Base-by-base conservation (phyloP, 2,888 invertebrate genomes). In the Drosophila testacea region DNA sequence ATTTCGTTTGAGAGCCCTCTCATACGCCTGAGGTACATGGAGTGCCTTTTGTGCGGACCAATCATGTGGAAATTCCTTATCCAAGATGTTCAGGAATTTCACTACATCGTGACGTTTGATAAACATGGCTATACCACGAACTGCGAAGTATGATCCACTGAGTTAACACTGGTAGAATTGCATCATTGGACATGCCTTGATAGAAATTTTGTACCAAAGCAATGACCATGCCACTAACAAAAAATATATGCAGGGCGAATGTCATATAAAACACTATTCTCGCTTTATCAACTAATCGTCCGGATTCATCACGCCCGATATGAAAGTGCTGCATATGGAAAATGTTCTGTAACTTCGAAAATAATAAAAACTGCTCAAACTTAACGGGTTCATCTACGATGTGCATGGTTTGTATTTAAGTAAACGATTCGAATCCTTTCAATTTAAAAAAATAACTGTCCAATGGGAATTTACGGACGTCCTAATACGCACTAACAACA, bases 351-450 rank as follows among this genome's bases (percentile, higher is more conserved):
- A 46, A 72, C 4, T 9, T 39, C 6, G 63, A 47, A 1, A 71
- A 56, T 0, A 41, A 7, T 4, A 82, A 30, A 11, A 83, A 77
- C 11, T 81, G 66, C 28, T 87, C 84, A 22, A 87, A 70, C 13
- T 28, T 22, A 11, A 72, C n/a, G 0, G 55, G 67, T 27, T 75
- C 27, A n/a, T 42, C n/a, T 0, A 13, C 6, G 7, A 2, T 11
- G 0, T 59, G 55, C 70, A 56, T 68, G 6, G 6, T 32, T 32
- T 2, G 3, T 32, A 6, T 27, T 41, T 22, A 42, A 5, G 5
- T 32, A 0, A 32, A 10, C 30, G 27, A 34, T 34, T 27, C 11
- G 32, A 39, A 50, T 50, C 41, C 22, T 34, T 60, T 34, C 27
- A 36, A 34, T 5, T 41, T 44, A 6, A 5, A 16, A 27, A 46